Conservation (phyloP, 2,888 invertebrate species). For the Didymodactylos carnosus region DNA sequence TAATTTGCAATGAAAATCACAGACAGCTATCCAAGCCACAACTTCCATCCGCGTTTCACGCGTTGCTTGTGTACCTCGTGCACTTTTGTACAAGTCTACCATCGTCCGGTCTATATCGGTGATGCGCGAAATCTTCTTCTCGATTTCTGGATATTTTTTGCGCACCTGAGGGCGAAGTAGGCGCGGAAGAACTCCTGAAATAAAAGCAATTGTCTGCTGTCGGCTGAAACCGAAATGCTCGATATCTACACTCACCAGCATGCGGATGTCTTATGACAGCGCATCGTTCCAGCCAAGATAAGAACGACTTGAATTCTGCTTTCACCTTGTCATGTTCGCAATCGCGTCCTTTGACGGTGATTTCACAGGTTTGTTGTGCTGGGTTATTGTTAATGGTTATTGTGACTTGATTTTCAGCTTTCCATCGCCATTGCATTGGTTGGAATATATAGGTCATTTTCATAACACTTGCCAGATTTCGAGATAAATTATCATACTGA, state of each 20-base stretch:
- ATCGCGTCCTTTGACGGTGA: background rate
- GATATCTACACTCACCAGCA: background rate
- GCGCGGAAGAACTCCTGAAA: background rate
- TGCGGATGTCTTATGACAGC: background rate
- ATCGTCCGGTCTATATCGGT: background rate
- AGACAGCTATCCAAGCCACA: background rate
- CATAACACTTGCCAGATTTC: background rate
- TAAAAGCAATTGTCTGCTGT: background rate
- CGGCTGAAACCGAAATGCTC: background rate
- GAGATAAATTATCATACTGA: background rate
- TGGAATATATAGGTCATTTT: background rate
- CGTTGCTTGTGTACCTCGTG: background rate
- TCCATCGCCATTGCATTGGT: background rate
- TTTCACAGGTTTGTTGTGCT: background rate
- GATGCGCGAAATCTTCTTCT: background rate
- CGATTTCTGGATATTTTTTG: background rate
- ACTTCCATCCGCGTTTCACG: background rate
- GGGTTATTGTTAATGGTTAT: background rate
- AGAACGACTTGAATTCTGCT: background rate
- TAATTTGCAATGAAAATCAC: background rate
- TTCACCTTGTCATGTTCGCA: background rate
- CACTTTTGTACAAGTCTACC: background rate
- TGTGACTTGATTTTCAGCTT: background rate
- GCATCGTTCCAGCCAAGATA: background rate
- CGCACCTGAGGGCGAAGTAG: background rate